Evolutionary conservation across 92 coral and sea anemone genomes (phyloP), one percentile per base, ranked within the genome.

Genomic region (Epizoanthus illoricatus): DNA sequence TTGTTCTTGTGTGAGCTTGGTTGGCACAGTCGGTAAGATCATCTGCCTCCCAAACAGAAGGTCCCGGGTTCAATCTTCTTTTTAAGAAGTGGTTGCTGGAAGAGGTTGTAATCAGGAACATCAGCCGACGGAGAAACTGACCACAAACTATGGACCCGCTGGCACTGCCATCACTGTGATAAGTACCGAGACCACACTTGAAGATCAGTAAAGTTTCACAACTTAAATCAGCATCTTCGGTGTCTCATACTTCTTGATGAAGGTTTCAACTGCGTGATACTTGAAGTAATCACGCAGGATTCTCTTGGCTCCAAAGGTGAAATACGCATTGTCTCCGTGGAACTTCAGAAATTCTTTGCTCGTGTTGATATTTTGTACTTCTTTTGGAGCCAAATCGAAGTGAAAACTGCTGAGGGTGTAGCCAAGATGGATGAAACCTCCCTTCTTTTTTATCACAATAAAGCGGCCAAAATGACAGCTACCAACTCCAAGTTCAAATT

Each of bases 391-490:
- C 49, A 67, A 4, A 18, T 42, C 63, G 17, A 7, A 73, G 17
- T 73, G 36, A 19, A 73, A 47, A 20, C 19, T 73, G 79, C 17
- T 47, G 15, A 73, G 60, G 5, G 79, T 13, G 63, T 73, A 73
- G 15, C 60, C 79, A 10, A 73, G 39, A 73, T 73, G 62, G 45
- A 73, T 47, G 63, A 73, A 73, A 13, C 79, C 79, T 19, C 41
- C 41, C 20, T 45, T 11, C 8, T 5, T 73, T 28, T 16, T 73
- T 10, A 18, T 73, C 7, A 73, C 79, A 20, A 56, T 56, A 17
- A 73, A 47, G 0, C 63, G 58, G 58, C 79, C 79, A 15, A 18
- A 73, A 47, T 73, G 41, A 43, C 17, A 73, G 13, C 18, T 47
- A 33, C 79, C 79, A 24, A 19, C 28, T 5, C 15, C 19, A 1